These are phyloP conservation scores for Pogonocherus hispidulus DNA, from an alignment of 2,888 invertebrate species.

Conservation along the genomic window DNA sequence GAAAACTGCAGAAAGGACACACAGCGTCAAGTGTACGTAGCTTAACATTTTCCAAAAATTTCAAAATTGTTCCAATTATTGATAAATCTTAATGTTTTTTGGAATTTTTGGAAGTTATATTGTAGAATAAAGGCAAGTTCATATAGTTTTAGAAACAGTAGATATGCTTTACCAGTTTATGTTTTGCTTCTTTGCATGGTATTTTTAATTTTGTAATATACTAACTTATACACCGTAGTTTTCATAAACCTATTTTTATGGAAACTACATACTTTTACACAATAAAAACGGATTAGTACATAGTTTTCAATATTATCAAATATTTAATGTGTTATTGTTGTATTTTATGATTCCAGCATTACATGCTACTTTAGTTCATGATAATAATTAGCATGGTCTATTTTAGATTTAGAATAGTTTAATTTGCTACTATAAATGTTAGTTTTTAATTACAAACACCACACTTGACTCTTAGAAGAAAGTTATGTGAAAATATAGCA, in stretches of 20 bases:
- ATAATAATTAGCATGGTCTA: slow-evolving; percentile 60
- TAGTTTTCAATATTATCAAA: slow-evolving; percentile 40
- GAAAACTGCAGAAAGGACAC: slow-evolving; percentile 50
- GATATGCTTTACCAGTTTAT: slow-evolving; percentile 20
- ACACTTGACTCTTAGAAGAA: not conserved
- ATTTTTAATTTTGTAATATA: slow-evolving; percentile 42
- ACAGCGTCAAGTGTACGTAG: slow-evolving; percentile 61
- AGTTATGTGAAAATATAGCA: not conserved
- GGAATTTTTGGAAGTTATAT: slow-evolving; percentile 13
- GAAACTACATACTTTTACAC: slow-evolving; percentile 45
- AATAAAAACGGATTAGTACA: slow-evolving; percentile 65
- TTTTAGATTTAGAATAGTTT: slow-evolving; percentile 46
- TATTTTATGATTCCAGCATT: slow-evolving; percentile 25
- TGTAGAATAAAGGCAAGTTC: slow-evolving; percentile 5
- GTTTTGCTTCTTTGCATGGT: slow-evolving; percentile 29
- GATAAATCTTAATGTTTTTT: not conserved
- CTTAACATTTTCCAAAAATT: slow-evolving; percentile 43
- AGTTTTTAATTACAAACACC: slow-evolving; percentile 19
- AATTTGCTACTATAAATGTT: slow-evolving; percentile 20
- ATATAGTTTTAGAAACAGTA: not conserved
- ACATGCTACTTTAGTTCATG: slow-evolving; percentile 43
- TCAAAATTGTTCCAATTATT: not conserved
- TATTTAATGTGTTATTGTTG: slow-evolving; percentile 12
- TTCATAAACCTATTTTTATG: slow-evolving; percentile 31
- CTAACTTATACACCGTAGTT: slow-evolving; percentile 45